Base-by-base conservation (phyloP, 2,797 vertebrate species). In the Protosalanx chinensis region DNA sequence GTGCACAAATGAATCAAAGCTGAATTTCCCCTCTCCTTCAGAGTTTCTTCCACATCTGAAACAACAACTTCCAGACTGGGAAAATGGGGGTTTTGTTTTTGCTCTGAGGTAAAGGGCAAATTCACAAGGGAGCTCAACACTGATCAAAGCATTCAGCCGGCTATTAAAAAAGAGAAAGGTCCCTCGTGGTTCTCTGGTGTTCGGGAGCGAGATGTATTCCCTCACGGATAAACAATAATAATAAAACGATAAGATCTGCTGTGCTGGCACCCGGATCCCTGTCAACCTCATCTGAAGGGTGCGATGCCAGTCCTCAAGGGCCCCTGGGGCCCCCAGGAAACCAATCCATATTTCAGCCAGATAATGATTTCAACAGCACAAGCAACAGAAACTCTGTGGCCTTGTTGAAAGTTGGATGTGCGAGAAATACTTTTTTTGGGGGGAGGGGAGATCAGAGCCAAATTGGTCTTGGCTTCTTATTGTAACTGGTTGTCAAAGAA, bases 361-460 rank as follows among this genome's bases (percentile, higher is more conserved):
- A 85, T 87, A 84, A 79, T 78, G 80, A 87, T 78, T 87, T 83
- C 64, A 68, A 56, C 77, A 79, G 63, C 75, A 68, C 73, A 71
- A 60, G 41, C 18, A 70, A 27, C 23, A 27, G 23, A 49, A 32
- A 61, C 20, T 27, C 30, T 6, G 70, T 5, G 56, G 41, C 67
- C 73, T 73, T 46, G 73, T 76, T 67, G 63, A 75, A 77, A 71
- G 69, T 76, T 67, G 67, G 53, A 51, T 68, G 13, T 62, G 73
- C 66, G 37, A 49, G 59, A 51, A 4, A 60, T 29, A 62, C 57
- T 49, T 57, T 65, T 58, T 66, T 51, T 23, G 23, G 57, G 12
- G 6, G 3, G 30, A 13, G 57, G 12, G 6, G 3, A 23, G 32
- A 69, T 18, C 33, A 71, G 63, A 29, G 23, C 63, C 27, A 64